phyloP scores from a whole-genome alignment of 2,113 vertebrate species.

The Pseudonaja textilis region DNA sequence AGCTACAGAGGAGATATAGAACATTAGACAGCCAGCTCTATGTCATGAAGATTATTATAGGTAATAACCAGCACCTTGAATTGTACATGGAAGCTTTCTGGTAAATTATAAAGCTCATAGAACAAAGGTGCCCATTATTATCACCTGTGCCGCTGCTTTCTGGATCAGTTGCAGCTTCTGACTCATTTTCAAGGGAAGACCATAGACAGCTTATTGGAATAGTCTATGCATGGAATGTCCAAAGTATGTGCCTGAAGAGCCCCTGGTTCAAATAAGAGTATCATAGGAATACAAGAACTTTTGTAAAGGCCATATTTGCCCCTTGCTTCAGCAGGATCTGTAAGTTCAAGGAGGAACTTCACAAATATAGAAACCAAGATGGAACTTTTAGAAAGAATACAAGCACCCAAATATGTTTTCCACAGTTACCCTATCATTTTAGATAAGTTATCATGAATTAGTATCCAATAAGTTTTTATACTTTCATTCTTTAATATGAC shows the following conservation, averaged over 20 bases:
- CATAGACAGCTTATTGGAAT: background rate
- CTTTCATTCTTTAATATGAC: background rate
- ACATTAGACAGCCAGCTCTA: background rate
- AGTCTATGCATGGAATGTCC: background rate
- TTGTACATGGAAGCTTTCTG: background rate
- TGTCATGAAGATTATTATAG: background rate
- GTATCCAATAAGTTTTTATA: background rate
- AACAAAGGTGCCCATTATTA: background rate
- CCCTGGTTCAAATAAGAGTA: background rate
- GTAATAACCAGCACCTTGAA: background rate
- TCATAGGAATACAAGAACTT: background rate
- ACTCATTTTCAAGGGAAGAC: background rate
- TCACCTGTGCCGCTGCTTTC: background rate
- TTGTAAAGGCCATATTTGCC: background rate
- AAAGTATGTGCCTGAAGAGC: background rate
- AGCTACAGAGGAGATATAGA: background rate
- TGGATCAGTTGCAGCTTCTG: background rate
- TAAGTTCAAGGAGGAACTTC: background rate
- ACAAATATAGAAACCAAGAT: background rate
- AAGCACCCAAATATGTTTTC: background rate
- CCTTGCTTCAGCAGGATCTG: background rate
- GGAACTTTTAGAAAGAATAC: background rate
- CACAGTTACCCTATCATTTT: background rate
- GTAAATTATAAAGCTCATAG: background rate
- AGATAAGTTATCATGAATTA: background rate